Conservation (phyloP, 2,113 vertebrate genomes). For the Python bivittatus region DNA sequence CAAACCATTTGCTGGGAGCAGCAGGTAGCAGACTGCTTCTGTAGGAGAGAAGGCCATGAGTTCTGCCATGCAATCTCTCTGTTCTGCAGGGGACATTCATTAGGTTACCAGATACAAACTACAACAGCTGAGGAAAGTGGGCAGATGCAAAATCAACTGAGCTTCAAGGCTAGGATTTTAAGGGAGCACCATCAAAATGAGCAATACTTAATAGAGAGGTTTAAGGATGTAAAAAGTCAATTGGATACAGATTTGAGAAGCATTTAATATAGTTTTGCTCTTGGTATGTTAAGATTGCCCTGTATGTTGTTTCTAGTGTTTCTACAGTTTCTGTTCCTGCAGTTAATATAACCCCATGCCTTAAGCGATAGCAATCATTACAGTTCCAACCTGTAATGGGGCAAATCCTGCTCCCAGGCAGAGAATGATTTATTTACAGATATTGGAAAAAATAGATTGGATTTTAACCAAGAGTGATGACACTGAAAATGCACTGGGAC, state of each 20-base stretch:
- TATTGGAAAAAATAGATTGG: too few relatives aligned
- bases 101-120: not conserved
- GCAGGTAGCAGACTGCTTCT: slow-evolving; percentile 34
- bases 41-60: not conserved
- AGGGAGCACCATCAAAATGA: not conserved
- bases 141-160: slow-evolving; percentile 14
- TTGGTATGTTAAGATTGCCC: not conserved
- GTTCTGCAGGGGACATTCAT: not conserved
- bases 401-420: not conserved
- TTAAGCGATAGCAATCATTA: not conserved
- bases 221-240: not conserved
- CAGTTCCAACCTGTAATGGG: not conserved
- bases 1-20: slow-evolving; percentile 22
- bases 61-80: not conserved
- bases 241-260: not conserved
- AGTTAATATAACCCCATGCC: too few relatives aligned
- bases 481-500: too few relatives aligned
- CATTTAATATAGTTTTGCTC: not conserved
- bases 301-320: not conserved
- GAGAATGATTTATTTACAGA: not conserved
- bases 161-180: slow-evolving; percentile 1
- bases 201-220: not conserved
- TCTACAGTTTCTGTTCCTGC: too few relatives aligned
- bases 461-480: too few relatives aligned
- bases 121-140: not conserved